Conservation (phyloP, 2,113 vertebrate species). For the Bettongia penicillata region DNA sequence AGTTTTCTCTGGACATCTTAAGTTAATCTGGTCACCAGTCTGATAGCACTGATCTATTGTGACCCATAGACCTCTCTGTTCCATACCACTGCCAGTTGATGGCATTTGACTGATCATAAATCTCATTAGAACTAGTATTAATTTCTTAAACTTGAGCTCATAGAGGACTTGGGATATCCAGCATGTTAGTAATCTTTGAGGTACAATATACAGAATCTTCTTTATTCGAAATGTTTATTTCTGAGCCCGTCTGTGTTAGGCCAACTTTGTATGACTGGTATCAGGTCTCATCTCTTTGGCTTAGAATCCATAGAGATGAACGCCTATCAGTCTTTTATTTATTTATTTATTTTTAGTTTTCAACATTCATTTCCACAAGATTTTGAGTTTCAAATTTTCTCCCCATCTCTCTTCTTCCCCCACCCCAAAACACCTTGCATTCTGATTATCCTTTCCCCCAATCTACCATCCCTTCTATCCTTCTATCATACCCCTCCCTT, state of each 20-base stretch:
- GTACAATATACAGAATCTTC: background rate
- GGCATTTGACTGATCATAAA: background rate
- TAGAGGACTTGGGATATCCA: background rate
- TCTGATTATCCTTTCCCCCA: too few relatives aligned
- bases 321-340: background rate
- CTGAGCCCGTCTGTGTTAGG: background rate
- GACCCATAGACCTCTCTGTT: background rate
- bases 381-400: too few relatives aligned
- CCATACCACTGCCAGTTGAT: background rate
- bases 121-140: background rate
- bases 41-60: background rate
- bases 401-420: too few relatives aligned
- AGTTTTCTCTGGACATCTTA: background rate
- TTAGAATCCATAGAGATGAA: background rate
- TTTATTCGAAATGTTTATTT: background rate
- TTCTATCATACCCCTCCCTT: too few relatives aligned
- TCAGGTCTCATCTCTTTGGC: background rate
- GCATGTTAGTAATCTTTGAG: background rate
- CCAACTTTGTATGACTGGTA: background rate
- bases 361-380: too few relatives aligned
- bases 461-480: too few relatives aligned
- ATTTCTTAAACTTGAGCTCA: background rate
- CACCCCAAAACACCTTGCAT: too few relatives aligned
- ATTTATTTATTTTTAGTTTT: too few relatives aligned
- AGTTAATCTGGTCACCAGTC: background rate